Evolutionary conservation across 2,797 vertebrate species (phyloP).

Genomic region (Trichosurus vulpecula): DNA sequence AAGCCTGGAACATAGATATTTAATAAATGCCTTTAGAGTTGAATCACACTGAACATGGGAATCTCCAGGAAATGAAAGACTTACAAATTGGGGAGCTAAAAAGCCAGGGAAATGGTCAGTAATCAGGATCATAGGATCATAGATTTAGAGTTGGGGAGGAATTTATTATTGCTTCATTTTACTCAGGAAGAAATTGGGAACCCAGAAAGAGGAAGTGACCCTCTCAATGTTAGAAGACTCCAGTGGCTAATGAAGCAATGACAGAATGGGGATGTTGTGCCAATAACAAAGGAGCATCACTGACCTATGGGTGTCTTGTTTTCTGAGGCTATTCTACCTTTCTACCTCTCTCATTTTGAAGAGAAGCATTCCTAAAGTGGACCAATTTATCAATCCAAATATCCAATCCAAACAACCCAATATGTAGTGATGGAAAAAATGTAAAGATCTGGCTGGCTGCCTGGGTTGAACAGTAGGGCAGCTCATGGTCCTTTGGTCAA

Average conservation of each 20-base stretch:
- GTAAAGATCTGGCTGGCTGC: background rate
- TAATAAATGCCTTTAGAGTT: background rate
- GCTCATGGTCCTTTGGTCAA: background rate
- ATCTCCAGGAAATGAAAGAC: background rate
- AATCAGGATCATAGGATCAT: background rate
- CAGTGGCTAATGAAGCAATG: background rate
- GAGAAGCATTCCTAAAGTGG: background rate
- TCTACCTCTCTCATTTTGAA: background rate
- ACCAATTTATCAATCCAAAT: background rate
- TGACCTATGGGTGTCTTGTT: background rate
- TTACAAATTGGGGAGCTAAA: background rate
- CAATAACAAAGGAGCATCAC: background rate
- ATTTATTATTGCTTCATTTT: background rate
- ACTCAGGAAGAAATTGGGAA: background rate
- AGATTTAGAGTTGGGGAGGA: background rate
- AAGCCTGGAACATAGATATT: background rate
- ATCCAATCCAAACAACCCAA: background rate
- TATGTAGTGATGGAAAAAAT: background rate
- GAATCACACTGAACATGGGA: background rate
- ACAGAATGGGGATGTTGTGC: background rate
- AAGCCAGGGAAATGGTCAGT: background rate
- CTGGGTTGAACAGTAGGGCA: background rate
- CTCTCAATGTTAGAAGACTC: background rate
- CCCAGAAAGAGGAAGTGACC: background rate
- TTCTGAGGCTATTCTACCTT: background rate